phyloP scores from a whole-genome alignment of 2,888 invertebrate genomes.

The Entomobrya proxima region DNA sequence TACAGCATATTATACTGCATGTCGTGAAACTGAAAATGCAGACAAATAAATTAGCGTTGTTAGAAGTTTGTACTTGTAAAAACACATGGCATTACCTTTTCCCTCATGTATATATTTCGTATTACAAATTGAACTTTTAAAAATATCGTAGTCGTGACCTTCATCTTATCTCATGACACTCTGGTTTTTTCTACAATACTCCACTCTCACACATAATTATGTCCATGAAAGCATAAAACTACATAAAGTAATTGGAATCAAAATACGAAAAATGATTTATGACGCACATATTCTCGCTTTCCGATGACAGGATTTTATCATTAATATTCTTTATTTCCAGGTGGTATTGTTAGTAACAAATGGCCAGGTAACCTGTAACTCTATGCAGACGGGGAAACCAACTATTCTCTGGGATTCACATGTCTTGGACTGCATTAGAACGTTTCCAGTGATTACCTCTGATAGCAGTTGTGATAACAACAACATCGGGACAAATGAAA shows the following conservation, averaged over 20 bases:
- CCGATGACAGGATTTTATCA: neutral
- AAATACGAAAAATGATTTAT: neutral
- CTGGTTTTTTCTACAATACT: neutral
- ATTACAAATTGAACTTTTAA: neutral
- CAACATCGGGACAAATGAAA: neutral
- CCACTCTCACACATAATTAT: too few relatives aligned
- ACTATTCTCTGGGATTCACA: conserved; percentile 67
- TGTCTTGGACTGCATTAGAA: conserved; percentile 62
- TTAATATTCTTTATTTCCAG: conserved; percentile 34
- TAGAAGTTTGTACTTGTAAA: neutral
- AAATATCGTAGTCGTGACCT: conserved; percentile 23
- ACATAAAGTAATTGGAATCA: too few relatives aligned
- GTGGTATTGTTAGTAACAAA: conserved; percentile 59
- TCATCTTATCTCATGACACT: conserved; percentile 14
- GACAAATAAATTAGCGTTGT: neutral
- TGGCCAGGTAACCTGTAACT: conserved; percentile 57
- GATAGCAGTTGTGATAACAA: neutral
- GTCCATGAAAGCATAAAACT: too few relatives aligned
- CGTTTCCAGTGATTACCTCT: conserved; percentile 62
- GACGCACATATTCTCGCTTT: too few relatives aligned
- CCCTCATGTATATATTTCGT: neutral
- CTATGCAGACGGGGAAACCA: conserved; percentile 53
- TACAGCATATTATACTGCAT: neutral
- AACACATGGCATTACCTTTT: neutral
- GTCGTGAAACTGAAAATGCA: neutral